phyloP scores from a whole-genome alignment of 2,113 vertebrate species.

The Semnornis frantzii region DNA sequence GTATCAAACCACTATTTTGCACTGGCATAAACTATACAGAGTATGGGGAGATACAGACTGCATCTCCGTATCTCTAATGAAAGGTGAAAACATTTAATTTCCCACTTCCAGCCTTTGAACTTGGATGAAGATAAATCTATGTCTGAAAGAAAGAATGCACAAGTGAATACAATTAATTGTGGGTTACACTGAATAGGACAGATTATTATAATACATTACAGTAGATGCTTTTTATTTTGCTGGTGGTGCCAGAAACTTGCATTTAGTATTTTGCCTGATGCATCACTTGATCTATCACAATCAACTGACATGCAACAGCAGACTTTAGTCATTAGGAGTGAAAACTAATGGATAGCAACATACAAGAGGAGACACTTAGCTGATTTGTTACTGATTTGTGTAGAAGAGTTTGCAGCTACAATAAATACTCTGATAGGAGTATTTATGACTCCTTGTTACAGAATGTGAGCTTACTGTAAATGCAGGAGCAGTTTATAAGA shows the following conservation, averaged over 20 bases:
- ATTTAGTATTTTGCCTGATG: neutral
- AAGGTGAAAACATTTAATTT: constrained; percentile 10
- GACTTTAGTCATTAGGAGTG: neutral
- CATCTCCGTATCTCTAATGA: neutral
- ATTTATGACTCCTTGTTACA: constrained; percentile 1
- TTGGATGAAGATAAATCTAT: neutral
- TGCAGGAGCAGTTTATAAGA: neutral
- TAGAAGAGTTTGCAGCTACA: neutral
- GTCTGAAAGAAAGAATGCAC: neutral
- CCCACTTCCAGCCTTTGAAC: neutral
- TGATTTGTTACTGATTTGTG: neutral
- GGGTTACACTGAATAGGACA: neutral
- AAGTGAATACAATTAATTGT: neutral
- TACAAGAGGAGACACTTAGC: neutral
- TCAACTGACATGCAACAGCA: neutral
- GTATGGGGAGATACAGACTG: neutral
- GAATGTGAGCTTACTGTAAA: constrained; percentile 1
- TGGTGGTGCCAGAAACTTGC: neutral
- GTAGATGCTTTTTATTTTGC: neutral
- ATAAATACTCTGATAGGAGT: neutral
- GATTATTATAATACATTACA: neutral
- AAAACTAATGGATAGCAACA: neutral
- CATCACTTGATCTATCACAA: neutral
- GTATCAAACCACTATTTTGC: neutral
- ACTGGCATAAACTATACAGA: neutral